Conservation (phyloP, 2,797 vertebrate species). For the Bradypodion pumilum region DNA sequence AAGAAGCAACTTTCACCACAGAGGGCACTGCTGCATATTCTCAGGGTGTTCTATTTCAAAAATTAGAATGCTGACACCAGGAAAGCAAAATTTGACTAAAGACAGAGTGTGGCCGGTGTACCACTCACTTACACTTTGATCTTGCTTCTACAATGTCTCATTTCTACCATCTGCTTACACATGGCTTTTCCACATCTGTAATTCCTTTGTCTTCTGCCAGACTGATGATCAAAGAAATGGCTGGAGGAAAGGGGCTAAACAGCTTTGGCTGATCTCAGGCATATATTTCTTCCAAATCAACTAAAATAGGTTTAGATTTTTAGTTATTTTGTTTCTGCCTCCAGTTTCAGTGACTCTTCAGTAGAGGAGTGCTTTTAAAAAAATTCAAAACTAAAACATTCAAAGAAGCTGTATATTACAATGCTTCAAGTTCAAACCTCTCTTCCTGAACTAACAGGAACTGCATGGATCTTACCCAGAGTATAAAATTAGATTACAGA, state of each 20-base stretch:
- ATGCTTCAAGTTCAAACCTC: conserved; percentile 27
- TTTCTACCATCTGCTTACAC: conserved; percentile 17
- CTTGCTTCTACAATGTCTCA: neutral
- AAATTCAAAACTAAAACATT: neutral
- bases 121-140: conserved; percentile 2
- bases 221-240: conserved; percentile 29
- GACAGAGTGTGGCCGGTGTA: neutral
- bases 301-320: conserved; percentile 41
- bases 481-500: conserved; percentile 24
- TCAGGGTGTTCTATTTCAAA: neutral
- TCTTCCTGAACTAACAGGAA: neutral
- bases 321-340: conserved; percentile 33
- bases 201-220: conserved; percentile 37
- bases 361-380: neutral
- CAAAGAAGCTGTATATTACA: neutral
- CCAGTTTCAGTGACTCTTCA: neutral
- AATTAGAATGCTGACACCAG: neutral
- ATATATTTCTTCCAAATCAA: conserved; percentile 39
- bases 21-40: neutral
- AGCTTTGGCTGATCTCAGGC: neutral
- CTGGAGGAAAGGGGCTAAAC: conserved; percentile 22
- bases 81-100: neutral
- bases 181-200: conserved; percentile 13
- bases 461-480: neutral
- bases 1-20: neutral